A percentile compares a stretch with the other conserved stretches of the same genome.
phyloP scores from a whole-genome alignment of 2,113 vertebrate species.

The Talpa occidentalis region DNA sequence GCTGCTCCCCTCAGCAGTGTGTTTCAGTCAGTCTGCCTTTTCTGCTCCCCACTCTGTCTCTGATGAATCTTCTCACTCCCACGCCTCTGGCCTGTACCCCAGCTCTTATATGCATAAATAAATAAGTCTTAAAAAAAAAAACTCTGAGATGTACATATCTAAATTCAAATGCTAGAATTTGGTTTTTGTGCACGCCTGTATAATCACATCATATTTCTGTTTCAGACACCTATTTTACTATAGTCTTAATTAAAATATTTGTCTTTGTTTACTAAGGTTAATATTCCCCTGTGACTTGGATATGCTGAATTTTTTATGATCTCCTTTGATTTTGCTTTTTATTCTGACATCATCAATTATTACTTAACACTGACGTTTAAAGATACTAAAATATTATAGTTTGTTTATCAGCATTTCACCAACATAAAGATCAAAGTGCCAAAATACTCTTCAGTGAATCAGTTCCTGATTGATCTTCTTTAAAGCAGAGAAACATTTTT shows the following conservation, averaged over 20 bases:
- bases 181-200: not conserved
- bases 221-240: conserved; percentile 47
- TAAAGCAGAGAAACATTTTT: conserved; percentile 52
- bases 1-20: too few relatives aligned
- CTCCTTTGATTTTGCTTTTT: conserved; percentile 57
- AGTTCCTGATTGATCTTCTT: conserved; percentile 18
- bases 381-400: conserved; percentile 38
- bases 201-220: conserved; percentile 21
- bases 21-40: too few relatives aligned
- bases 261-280: conserved; percentile 60
- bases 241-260: conserved; percentile 63
- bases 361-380: conserved; percentile 50
- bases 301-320: conserved; percentile 48
- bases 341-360: conserved; percentile 25
- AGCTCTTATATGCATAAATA: too few relatives aligned
- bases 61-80: too few relatives aligned
- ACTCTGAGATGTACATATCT: conserved; percentile 3
- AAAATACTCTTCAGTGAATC: conserved; percentile 20
- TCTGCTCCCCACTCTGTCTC: too few relatives aligned
- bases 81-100: too few relatives aligned
- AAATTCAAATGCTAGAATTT: not conserved
- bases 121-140: too few relatives aligned
- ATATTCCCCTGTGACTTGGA: conserved; percentile 48
- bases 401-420: conserved; percentile 49
- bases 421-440: conserved; percentile 41